These are phyloP conservation scores for Stenodema calcarata DNA, from an alignment of 2,888 invertebrate genomes.

Conservation along the genomic window DNA sequence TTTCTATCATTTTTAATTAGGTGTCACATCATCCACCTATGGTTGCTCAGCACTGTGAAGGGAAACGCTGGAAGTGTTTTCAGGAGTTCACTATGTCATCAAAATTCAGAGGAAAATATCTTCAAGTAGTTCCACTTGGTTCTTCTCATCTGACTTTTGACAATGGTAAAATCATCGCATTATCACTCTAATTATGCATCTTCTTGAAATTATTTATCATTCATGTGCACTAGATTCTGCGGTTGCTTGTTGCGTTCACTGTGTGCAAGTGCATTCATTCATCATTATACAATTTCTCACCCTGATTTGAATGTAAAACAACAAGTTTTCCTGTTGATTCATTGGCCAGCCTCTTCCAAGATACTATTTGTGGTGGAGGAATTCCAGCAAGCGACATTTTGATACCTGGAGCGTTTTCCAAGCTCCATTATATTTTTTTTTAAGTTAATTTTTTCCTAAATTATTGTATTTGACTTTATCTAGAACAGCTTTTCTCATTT, in stretches of 20 bases:
- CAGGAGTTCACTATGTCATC: constrained; percentile 99
- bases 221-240: not conserved
- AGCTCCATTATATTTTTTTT: too few relatives aligned
- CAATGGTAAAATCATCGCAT: constrained; percentile 59
- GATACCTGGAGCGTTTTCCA: too few relatives aligned
- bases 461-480: too few relatives aligned
- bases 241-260: not conserved
- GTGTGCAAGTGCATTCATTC: too few relatives aligned
- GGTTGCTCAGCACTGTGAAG: constrained; percentile 94
- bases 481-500: too few relatives aligned
- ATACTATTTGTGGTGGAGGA: too few relatives aligned
- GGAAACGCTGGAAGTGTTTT: constrained; percentile 90
- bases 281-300: too few relatives aligned
- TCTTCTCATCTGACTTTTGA: constrained; percentile 69
- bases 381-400: too few relatives aligned
- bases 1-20: constrained; percentile 59
- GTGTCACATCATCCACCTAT: constrained; percentile 99
- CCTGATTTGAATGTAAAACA: too few relatives aligned
- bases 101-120: constrained; percentile 98
- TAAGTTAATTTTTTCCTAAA: too few relatives aligned
- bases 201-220: not conserved
- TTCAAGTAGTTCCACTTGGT: constrained; percentile 78
- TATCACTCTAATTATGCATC: not conserved
- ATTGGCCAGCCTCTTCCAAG: too few relatives aligned
- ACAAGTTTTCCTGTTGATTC: too few relatives aligned